Evolutionary conservation across 2,888 invertebrate species (phyloP).

Genomic region (Pteria penguin): DNA sequence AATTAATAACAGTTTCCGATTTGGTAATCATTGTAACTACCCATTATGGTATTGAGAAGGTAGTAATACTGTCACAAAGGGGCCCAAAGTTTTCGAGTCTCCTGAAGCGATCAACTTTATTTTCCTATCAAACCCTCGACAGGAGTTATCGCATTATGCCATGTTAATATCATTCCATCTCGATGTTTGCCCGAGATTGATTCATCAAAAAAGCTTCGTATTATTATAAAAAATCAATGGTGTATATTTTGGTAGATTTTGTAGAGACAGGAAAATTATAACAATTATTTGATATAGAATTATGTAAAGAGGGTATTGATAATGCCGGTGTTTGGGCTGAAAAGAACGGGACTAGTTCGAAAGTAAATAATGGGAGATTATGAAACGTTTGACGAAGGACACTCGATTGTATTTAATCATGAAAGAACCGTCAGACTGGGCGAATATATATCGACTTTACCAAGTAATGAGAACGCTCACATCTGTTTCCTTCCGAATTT

Average conservation of each 20-base stretch:
- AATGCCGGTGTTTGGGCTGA: background rate
- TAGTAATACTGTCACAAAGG: too few species aligned
- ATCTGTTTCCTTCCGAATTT: background rate
- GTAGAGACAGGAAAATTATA: background rate
- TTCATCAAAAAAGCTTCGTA: background rate
- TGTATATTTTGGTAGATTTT: background rate
- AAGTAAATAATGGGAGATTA: background rate
- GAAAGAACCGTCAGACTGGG: background rate
- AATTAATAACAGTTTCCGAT: too few species aligned
- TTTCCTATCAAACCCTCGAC: background rate
- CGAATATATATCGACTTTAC: background rate
- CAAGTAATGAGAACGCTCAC: background rate
- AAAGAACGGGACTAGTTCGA: background rate
- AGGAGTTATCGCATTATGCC: background rate
- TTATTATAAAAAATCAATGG: background rate
- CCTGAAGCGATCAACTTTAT: background rate
- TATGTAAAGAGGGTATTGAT: background rate
- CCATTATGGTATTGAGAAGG: too few species aligned
- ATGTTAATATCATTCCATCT: background rate
- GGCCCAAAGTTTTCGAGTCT: background rate
- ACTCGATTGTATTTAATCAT: background rate
- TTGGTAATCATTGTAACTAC: too few species aligned
- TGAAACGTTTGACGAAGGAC: background rate
- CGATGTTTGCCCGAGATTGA: background rate
- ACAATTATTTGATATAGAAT: background rate